phyloP scores from a whole-genome alignment of 1,140 invertebrate species.

The Hylaeus volcanicus region DNA sequence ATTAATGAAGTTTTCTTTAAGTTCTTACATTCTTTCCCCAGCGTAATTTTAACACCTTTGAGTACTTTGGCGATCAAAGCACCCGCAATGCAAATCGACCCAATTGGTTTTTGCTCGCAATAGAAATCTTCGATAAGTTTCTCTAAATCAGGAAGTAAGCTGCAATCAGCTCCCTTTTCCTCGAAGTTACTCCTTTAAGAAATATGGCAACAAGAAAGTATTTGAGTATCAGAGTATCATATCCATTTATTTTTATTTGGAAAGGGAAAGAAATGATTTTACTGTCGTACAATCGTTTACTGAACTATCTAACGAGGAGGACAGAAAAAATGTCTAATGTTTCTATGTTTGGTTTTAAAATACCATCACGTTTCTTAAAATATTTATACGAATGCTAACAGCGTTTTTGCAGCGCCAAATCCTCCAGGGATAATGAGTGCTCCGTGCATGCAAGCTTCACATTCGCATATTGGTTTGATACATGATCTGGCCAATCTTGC shows the following conservation, averaged over 20 bases:
- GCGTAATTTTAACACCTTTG: slow-evolving; percentile 81
- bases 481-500: slow-evolving; percentile 82
- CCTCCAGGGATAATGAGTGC: slow-evolving; percentile 84
- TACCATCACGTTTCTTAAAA: neutral
- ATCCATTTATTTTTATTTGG: too few species aligned
- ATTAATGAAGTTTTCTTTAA: neutral
- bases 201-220: neutral
- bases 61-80: slow-evolving; percentile 82
- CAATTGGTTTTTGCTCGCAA: slow-evolving; percentile 82
- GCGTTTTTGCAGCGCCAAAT: slow-evolving; percentile 84
- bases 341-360: too few species aligned
- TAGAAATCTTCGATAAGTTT: slow-evolving; percentile 82
- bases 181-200: slow-evolving; percentile 82
- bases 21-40: slow-evolving; percentile 79
- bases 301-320: too few species aligned
- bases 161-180: slow-evolving; percentile 81
- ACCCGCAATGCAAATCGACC: slow-evolving; percentile 83
- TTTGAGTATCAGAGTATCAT: too few species aligned
- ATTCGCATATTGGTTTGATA: slow-evolving; percentile 79
- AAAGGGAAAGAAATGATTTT: too few species aligned
- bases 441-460: slow-evolving; percentile 76
- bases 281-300: too few species aligned
- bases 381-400: slow-evolving; percentile 77
- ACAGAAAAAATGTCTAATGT: too few species aligned
- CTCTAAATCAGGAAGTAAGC: slow-evolving; percentile 80